Evolutionary conservation across 2,888 invertebrate genomes (phyloP), one percentile per base, ranked within the genome.

Genomic region (Diplazon laetatorius): DNA sequence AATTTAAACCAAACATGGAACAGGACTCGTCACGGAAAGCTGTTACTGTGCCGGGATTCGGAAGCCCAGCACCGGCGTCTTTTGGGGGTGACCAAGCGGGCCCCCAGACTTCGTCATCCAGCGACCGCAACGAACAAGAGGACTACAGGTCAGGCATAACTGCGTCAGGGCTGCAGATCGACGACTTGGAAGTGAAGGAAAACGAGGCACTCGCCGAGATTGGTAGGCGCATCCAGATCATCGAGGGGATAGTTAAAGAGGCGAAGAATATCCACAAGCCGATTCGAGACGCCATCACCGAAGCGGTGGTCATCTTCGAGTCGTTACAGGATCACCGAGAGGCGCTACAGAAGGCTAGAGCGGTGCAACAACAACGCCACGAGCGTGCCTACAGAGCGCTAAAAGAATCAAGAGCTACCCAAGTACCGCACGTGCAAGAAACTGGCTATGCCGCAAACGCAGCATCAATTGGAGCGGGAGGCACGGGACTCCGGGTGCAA

Each of bases 191-290:
- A 18, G 37, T 44, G 2, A 30, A 71, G 12, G 63, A 71, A 5
- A 22, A 12, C 18, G 4, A 46, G 9, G 46, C 73, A 16, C 9
- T 65, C 9, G 10, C 9, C 4, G 6, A 14, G 4, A 1, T 65
- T 0, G 37, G 65, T 1, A 18, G 48, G 46, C 22, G 65, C 6
- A 22, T 65, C 14, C 22, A 20, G 9, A 73, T 57, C 35, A 73
- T 65, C 22, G 65, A 73, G 0, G 37, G 46, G 10, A 20, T 73
- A 37, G 46, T 65, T 12, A n/a, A 16, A 14, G 44, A 44, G 6
- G 16, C 44, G n/a, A 55, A 63, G 12, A 62, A 62, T 12, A 62
- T 62, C 3, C 62, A 62, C 8, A 62, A 62, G 62, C 39, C 44
- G 3, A 42, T 62, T 16, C 62, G 62, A 42, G 42, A 62, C 20